Conservation (phyloP, 1,140 invertebrate species). For the Hylyphantes graminicola region DNA sequence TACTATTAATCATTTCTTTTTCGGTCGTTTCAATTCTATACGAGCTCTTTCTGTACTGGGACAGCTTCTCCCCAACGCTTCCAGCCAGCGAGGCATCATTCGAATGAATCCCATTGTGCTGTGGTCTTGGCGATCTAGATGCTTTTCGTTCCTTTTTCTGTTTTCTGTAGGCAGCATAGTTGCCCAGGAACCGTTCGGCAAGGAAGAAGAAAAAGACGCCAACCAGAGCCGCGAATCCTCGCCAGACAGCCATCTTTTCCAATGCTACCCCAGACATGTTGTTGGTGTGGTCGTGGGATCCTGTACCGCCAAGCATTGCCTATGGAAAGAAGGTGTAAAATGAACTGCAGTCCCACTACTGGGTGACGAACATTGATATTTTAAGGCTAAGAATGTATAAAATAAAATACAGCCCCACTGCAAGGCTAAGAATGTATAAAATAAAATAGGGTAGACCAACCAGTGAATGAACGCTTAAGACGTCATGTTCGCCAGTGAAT, state of each 20-base stretch:
- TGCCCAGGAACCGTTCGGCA: slow-evolving; percentile 66
- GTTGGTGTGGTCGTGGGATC: slow-evolving; percentile 23
- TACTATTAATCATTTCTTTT: slow-evolving; percentile 51
- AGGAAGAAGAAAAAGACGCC: slow-evolving; percentile 69
- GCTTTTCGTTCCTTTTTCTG: slow-evolving; percentile 37
- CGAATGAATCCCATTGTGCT: neutral
- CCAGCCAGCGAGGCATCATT: neutral
- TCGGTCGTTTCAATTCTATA: neutral
- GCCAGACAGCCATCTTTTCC: slow-evolving; percentile 63
- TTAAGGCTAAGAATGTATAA: too few relatives aligned
- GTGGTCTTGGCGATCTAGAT: neutral
- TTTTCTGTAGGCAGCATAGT: slow-evolving; percentile 63
- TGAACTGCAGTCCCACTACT: too few relatives aligned
- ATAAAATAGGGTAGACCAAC: too few relatives aligned
- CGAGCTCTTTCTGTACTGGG: slow-evolving; percentile 47
- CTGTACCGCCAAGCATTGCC: slow-evolving; percentile 48
- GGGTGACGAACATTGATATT: too few relatives aligned
- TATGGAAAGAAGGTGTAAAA: neutral
- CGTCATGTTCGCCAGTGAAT: too few relatives aligned
- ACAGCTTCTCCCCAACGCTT: slow-evolving; percentile 45
- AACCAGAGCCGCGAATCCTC: slow-evolving; percentile 66
- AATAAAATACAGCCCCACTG: too few relatives aligned
- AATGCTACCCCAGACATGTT: neutral
- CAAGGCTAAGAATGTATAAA: too few relatives aligned
- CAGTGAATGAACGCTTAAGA: too few relatives aligned